Conservation (phyloP, 2,888 invertebrate species). For the Ramazzottius varieornatus region DNA sequence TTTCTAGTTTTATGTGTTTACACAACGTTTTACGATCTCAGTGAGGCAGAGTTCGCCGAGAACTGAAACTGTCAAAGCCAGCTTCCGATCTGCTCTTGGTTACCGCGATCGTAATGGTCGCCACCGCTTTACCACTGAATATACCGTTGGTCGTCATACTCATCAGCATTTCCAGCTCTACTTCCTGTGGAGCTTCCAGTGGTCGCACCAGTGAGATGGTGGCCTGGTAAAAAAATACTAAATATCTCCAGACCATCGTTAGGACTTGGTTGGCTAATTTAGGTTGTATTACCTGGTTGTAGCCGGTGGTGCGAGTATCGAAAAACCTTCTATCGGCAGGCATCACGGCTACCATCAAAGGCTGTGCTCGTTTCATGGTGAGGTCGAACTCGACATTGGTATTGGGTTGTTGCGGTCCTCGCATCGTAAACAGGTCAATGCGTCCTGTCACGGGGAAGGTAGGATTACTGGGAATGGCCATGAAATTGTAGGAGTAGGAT, state of each 20-base stretch:
- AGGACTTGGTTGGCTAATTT: not conserved
- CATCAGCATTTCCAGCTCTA: conserved; percentile 62
- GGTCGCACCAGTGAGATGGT: conserved; percentile 43
- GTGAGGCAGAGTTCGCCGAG: no score
- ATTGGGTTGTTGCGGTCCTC: conserved; percentile 44
- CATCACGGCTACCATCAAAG: conserved; percentile 25
- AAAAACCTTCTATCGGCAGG: conserved; percentile 18
- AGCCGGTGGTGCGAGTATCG: conserved; percentile 11
- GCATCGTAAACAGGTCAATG: conserved; percentile 59
- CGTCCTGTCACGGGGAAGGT: conserved; percentile 37
- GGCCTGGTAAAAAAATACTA: no score
- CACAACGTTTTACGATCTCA: no score
- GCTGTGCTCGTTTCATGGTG: conserved; percentile 31
- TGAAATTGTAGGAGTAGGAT: conserved; percentile 69
- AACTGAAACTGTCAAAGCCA: no score
- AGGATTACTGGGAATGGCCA: conserved; percentile 61
- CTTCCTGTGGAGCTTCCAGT: conserved; percentile 63
- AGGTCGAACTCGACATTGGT: conserved; percentile 48
- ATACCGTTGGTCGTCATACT: conserved; percentile 32
- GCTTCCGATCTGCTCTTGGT: no score
- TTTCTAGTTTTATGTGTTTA: no score
- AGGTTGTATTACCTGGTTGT: conserved; percentile 10
- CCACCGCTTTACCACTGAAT: conserved; percentile 53
- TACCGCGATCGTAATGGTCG: conserved; percentile 56
- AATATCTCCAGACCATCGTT: no score